Evolutionary conservation across 2,113 vertebrate species (phyloP).

Genomic region (Dissostichus mawsoni): DNA sequence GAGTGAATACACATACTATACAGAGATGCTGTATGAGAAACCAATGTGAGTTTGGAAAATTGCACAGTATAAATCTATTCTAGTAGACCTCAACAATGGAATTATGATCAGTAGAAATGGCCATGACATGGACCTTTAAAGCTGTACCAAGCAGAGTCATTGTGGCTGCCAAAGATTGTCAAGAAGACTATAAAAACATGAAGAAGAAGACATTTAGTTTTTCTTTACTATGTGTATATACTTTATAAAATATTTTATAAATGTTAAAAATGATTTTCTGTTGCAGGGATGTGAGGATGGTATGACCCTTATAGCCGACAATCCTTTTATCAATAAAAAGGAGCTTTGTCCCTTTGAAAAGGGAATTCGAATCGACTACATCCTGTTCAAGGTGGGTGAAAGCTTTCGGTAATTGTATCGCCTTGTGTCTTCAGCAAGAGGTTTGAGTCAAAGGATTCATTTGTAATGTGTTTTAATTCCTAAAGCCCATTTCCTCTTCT

Average conservation of each 20-base stretch:
- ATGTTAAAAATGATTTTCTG: background rate
- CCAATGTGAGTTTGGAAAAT: too few relatives aligned
- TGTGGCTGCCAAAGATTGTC: background rate
- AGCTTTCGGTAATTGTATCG: background rate
- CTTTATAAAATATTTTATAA: background rate
- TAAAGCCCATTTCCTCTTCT: background rate
- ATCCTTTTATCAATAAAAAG: slow-evolving; percentile 87
- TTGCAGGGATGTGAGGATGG: slow-evolving; percentile 91
- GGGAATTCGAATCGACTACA: slow-evolving; percentile 95
- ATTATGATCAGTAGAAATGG: too few relatives aligned
- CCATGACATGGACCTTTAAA: background rate
- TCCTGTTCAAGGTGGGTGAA: slow-evolving; percentile 89
- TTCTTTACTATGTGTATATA: background rate
- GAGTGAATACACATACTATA: too few relatives aligned
- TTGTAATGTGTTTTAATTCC: background rate
- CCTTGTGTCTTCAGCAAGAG: background rate
- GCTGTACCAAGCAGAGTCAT: background rate
- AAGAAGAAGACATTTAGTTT: too few relatives aligned
- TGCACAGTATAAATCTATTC: too few relatives aligned
- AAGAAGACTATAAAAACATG: too few relatives aligned
- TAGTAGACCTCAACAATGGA: too few relatives aligned
- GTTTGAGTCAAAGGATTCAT: background rate
- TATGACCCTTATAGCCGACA: slow-evolving; percentile 88
- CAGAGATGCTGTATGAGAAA: too few relatives aligned
- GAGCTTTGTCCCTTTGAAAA: slow-evolving; percentile 88